Percentiles rank a stretch among this genome's conserved stretches.
These are phyloP conservation scores for Drosophila biarmipes DNA, from an alignment of 1,140 invertebrate genomes.

Conservation along the genomic window DNA sequence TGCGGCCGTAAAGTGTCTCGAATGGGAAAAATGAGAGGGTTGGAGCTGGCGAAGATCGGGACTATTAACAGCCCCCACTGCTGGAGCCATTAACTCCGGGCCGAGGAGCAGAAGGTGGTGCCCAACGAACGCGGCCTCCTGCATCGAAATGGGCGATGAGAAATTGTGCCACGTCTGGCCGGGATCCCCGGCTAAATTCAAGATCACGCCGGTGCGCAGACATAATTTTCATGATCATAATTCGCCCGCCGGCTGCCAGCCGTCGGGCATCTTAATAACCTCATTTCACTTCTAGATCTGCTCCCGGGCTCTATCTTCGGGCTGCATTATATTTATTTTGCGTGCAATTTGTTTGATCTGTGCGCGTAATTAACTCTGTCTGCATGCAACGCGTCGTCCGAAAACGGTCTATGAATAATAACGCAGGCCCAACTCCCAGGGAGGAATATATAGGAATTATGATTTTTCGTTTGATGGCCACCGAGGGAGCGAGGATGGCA, in stretches of 20 bases:
- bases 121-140: slow-evolving; percentile 59
- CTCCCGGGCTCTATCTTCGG: slow-evolving; percentile 1
- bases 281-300: slow-evolving; percentile 32
- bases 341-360: slow-evolving; percentile 83
- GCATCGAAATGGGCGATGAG: slow-evolving; percentile 72
- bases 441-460: slow-evolving; percentile 19
- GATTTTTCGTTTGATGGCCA: slow-evolving; percentile 56
- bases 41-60: not conserved
- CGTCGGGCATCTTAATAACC: slow-evolving; percentile 59
- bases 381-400: slow-evolving; percentile 43
- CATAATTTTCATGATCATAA: slow-evolving; percentile 60
- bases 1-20: slow-evolving; percentile 63
- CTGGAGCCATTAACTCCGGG: slow-evolving; percentile 37
- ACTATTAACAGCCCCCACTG: slow-evolving; percentile 58
- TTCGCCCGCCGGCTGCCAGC: slow-evolving; percentile 33
- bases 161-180: slow-evolving; percentile 73
- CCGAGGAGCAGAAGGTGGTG: not conserved
- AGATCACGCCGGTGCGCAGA: slow-evolving; percentile 61
- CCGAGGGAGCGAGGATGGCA: slow-evolving; percentile 6
- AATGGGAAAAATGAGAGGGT: not conserved
- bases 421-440: slow-evolving; percentile 8
- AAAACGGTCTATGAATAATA: slow-evolving; percentile 53
- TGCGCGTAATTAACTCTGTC: slow-evolving; percentile 73
- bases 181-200: slow-evolving; percentile 37
- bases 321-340: slow-evolving; percentile 74